These are phyloP conservation scores for Pangasius sanitwongsei DNA, from an alignment of 2,797 vertebrate species.

Conservation along the genomic window DNA sequence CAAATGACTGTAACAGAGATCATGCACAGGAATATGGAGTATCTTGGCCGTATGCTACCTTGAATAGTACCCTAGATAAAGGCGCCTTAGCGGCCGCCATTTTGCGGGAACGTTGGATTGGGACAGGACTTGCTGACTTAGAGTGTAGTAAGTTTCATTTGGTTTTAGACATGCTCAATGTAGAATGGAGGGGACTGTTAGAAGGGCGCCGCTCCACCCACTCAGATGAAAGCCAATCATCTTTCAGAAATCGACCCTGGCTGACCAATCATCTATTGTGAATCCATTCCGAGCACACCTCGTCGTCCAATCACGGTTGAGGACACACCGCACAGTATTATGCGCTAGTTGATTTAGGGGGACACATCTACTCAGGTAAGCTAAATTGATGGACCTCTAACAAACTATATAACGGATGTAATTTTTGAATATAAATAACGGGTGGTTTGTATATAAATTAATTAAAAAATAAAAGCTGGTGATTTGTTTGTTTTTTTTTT, in stretches of 20 bases:
- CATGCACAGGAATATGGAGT: background rate
- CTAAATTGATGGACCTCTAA: background rate
- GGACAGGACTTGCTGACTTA: background rate
- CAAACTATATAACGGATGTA: background rate
- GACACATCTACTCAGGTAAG: slow-evolving; percentile 38
- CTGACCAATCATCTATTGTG: slow-evolving; percentile 9
- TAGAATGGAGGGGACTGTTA: background rate
- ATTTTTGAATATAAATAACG: background rate
- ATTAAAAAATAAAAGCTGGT: background rate
- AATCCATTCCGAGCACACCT: background rate
- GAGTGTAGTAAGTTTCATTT: background rate
- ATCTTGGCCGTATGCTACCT: background rate
- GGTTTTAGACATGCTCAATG: background rate
- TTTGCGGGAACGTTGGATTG: background rate
- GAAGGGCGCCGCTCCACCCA: background rate
- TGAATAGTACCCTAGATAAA: background rate
- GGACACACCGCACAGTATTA: slow-evolving; percentile 17
- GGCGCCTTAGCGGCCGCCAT: background rate
- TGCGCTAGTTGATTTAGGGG: slow-evolving; percentile 41
- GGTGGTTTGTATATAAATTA: background rate
- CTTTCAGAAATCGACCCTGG: background rate
- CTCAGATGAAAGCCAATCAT: slow-evolving; percentile 19
- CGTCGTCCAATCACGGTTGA: slow-evolving; percentile 14
- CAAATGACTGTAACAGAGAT: background rate
- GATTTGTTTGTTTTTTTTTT: background rate